Base-by-base conservation (phyloP, 2,888 invertebrate genomes). In the Aromia moschata region DNA sequence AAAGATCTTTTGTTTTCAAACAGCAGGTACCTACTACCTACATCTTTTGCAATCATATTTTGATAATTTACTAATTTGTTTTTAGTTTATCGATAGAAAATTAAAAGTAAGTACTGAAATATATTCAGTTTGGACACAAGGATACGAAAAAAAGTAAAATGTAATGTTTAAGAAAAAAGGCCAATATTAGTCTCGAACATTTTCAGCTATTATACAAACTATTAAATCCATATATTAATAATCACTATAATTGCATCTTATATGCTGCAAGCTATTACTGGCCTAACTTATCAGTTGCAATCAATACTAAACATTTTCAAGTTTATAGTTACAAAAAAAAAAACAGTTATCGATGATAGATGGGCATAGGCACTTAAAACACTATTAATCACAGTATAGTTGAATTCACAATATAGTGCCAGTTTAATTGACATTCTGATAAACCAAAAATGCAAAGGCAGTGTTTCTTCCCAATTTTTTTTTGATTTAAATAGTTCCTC, bases 121-220 rank as follows among this genome's bases (percentile, higher is more conserved):
- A n/a, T n/a, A n/a, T n/a, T n/a, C n/a, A n/a, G n/a, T n/a, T n/a
- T n/a, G n/a, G n/a, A n/a, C n/a, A n/a, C n/a, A n/a, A n/a, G n/a
- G n/a, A n/a, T n/a, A n/a, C n/a, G 2, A 14, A 1, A 43, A 30
- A 30, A 52, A 41, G 56, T 49, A 51, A 54, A 49, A 51, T 57
- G 20, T 2, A 25, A 5, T 20, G 30, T 30, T n/a, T 36, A 11
- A n/a, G 37, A 56, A 61, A 57, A 62, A 58, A 55, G 65, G 58
- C 62, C 62, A 64, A 68, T 57, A 65, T 55, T 57, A 63, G 69
- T 69, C 69, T 69, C 69, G 69, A 69, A 69, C 69, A 68, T 45
- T 14, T 49, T 25, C n/a, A 10, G 46, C 37, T 49, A 64, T 58
- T 56, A 17, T 58, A 61, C 53, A 54, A 45, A 61, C 51, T 57